Percentiles rank a stretch among this genome's conserved stretches.
phyloP scores from a whole-genome alignment of 2,797 vertebrate genomes.

The Falco rusticolus region DNA sequence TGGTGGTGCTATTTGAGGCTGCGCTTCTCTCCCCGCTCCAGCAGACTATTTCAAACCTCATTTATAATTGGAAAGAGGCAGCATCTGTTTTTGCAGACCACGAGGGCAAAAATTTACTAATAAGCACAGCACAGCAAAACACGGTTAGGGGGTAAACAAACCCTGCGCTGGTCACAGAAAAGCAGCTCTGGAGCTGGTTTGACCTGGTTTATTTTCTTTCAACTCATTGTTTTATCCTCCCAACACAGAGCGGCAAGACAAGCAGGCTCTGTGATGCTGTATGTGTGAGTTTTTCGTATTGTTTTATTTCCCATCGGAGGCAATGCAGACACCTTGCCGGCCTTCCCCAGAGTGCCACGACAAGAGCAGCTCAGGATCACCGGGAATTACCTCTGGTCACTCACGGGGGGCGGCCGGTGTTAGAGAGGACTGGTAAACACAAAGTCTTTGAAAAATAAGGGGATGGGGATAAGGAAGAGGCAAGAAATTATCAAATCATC shows the following conservation, averaged over 20 bases:
- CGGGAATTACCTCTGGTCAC: background rate
- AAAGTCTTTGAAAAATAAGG: background rate
- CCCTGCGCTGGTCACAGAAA: background rate
- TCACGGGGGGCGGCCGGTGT: background rate
- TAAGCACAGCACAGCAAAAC: background rate
- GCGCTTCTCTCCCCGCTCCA: slow-evolving; percentile 19
- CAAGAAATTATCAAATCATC: background rate
- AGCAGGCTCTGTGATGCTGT: background rate
- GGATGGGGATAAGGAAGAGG: background rate
- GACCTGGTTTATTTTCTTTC: background rate
- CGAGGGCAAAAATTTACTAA: slow-evolving; percentile 46
- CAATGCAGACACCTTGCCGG: background rate
- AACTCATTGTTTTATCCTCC: slow-evolving; percentile 24
- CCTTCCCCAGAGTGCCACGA: background rate
- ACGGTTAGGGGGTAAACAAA: slow-evolving; percentile 1
- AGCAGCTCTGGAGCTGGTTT: background rate
- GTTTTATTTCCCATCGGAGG: background rate
- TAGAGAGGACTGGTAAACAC: background rate
- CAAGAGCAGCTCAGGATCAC: background rate
- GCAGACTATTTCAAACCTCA: background rate
- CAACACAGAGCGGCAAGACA: background rate
- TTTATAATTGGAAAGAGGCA: slow-evolving; percentile 40
- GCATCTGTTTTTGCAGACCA: slow-evolving; percentile 14
- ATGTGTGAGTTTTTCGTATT: background rate
- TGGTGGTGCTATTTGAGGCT: slow-evolving; percentile 33